Evolutionary conservation across 2,888 invertebrate species (phyloP), one percentile per base, ranked within the genome.

Genomic region (Sinopyrophorus schimmeli): DNA sequence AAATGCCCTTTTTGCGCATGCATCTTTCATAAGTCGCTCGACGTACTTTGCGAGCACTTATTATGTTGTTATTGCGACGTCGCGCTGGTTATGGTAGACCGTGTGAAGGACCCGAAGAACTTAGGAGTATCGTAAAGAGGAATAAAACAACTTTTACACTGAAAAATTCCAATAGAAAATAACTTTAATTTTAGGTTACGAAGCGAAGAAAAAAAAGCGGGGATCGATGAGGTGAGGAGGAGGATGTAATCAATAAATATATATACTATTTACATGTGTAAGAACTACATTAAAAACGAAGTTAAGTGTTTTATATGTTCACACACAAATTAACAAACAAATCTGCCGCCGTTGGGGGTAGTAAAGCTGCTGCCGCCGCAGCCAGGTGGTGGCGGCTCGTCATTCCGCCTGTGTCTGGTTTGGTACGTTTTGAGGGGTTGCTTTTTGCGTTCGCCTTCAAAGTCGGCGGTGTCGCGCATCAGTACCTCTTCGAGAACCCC

Each of bases 321-420:
- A n/a, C n/a, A n/a, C n/a, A n/a, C n/a, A n/a, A 47, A 47, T 64
- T 70, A 73, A 61, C 68, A 73, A 51, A 74, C 71, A 62, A 64
- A 73, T 67, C 71, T 69, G 54, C 71, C 68, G 54, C 41, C 31
- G 41, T 62, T 62, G 18, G 71, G 57, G 34, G 67, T 61, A 41
- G 60, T 55, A 52, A 71, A 69, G 12, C 70, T 70, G 1, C 75
- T 71, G 5, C 75, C 76, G 2, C 79, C 76, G 58, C 79, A 78
- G 17, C 74, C 76, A 20, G 77, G 77, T 5, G 78, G 77, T 1
- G 78, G 79, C 11, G 76, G 77, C 61, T 78, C 77, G 44, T 78
- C 78, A 43, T 77, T 74, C 3, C 71, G 68, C 49, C 71, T 71
- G 51, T 74, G 61, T 27, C 59, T 60, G 17, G 55, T 57, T 24